Evolutionary conservation across 2,888 invertebrate species (phyloP).

Genomic region (Tenthredo scrophulariae): DNA sequence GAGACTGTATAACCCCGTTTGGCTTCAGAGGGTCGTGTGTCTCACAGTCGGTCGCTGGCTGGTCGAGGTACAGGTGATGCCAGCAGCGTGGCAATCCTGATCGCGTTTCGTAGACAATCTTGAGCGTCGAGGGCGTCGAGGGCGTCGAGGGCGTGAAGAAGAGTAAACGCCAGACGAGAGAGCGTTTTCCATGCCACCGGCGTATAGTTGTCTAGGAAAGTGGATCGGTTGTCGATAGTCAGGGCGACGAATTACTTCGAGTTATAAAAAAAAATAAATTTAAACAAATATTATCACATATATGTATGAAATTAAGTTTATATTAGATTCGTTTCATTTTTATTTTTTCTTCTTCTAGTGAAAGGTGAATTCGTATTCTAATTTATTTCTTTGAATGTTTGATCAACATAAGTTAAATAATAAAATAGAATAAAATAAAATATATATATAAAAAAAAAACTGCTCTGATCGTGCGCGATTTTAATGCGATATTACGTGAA

Average conservation of each 20-base stretch:
- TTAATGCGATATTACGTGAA: background rate
- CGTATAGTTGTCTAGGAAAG: constrained; percentile 18
- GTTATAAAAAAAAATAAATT: background rate
- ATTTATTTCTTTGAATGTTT: background rate
- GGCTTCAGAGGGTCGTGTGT: constrained; percentile 43
- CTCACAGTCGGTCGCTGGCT: constrained; percentile 54
- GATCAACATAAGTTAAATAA: background rate
- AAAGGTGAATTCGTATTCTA: background rate
- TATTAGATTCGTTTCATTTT: too few species aligned
- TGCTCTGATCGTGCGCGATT: background rate
- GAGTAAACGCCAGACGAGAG: background rate
- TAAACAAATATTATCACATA: background rate
- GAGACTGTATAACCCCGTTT: constrained; percentile 51
- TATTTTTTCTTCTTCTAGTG: background rate
- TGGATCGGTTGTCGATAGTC: constrained; percentile 23
- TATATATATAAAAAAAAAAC: background rate
- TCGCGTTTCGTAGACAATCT: constrained; percentile 35
- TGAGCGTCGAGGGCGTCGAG: constrained; percentile 41
- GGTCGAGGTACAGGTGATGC: constrained; percentile 52
- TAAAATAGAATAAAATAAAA: background rate
- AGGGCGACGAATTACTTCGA: background rate
- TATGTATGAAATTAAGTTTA: background rate
- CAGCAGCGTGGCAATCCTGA: constrained; percentile 46
- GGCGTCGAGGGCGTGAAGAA: constrained; percentile 24
- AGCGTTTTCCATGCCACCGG: background rate